Percentiles rank a stretch among this genome's conserved stretches.
Evolutionary conservation across 2,888 invertebrate genomes (phyloP).

Genomic region (Timandra comae): DNA sequence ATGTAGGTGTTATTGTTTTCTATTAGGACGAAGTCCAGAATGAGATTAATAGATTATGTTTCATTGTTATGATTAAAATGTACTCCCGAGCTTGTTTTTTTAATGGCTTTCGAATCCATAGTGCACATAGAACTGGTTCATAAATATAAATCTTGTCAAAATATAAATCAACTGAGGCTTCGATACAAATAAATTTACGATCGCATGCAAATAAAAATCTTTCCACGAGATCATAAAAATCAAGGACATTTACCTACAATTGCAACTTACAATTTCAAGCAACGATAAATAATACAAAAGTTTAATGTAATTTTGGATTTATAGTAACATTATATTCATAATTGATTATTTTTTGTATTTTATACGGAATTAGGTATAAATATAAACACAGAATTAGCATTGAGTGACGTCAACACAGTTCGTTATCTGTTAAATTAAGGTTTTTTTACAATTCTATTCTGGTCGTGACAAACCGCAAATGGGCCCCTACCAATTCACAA

Average conservation of each 20-base stretch:
- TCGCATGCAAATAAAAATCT: slow-evolving; percentile 7
- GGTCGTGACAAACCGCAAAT: slow-evolving; percentile 27
- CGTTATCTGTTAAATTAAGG: slow-evolving; percentile 8
- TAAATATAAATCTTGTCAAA: slow-evolving; percentile 9
- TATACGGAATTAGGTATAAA: slow-evolving; percentile 2
- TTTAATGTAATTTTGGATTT: too few species aligned
- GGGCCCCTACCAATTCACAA: slow-evolving; percentile 27
- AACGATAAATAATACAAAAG: too few species aligned
- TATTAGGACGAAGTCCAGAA: too few species aligned
- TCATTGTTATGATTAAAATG: too few species aligned
- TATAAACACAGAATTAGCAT: slow-evolving; percentile 11
- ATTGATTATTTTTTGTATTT: slow-evolving; percentile 11
- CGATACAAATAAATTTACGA: slow-evolving; percentile 10
- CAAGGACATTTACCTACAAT: too few species aligned
- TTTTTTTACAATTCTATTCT: slow-evolving; percentile 10
- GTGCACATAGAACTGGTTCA: too few species aligned
- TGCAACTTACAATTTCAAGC: too few species aligned
- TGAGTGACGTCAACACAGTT: slow-evolving; percentile 13
- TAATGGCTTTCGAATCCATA: too few species aligned
- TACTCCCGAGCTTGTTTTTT: too few species aligned
- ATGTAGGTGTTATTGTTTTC: too few species aligned
- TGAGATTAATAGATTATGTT: too few species aligned
- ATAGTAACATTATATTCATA: slow-evolving; percentile 1
- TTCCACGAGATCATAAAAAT: slow-evolving; percentile 12
- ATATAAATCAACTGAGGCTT: slow-evolving; percentile 6